Evolutionary conservation across 2,113 vertebrate genomes (phyloP), one percentile per base, ranked within the genome.

Genomic region (Todiramphus chloris): DNA sequence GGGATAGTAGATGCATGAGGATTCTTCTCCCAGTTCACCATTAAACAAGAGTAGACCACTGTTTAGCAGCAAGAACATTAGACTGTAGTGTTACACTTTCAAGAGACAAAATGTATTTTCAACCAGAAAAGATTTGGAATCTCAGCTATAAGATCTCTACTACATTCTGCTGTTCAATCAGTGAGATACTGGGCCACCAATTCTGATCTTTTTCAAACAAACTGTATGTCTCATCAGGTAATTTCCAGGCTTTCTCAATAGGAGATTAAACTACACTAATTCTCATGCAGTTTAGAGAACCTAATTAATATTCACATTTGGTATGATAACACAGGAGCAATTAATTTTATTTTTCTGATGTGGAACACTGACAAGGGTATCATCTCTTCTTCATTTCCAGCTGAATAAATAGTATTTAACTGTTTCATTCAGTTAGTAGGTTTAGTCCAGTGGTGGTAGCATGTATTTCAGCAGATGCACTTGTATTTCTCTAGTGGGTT

Each of bases 401-500:
- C 8, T 12, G 44, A 91, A 58, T 17, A 7, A 69, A 30, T 77
- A 24, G 17, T 58, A 20, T 94, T 81, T 89, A 77, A 37, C 66
- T 63, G 20, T 63, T 78, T 39, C 58, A 37, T 63, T 93, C 37
- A 74, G 73, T 67, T 78, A 51, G 50, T 46, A 78, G 18, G 48
- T 59, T 91, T 83, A 89, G 50, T 89, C 19, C 58, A 59, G n/a
- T 21, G 20, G 43, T 84, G 31, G 18, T 14, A 84, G 33, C 46
- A n/a, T 11, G 13, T 27, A 76, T 82, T 85, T 85, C 74, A 93
- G 59, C 55, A 55, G 59, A 83, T 37, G 35, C 24, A 48, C 14
- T 85, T 83, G 31, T 82, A 59, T 93, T 95, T 94, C 81, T 93
- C 64, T 85, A 82, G 48, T 53, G 64, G 20, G 18, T 83, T 77